Conservation (phyloP, 2,888 invertebrate genomes). For the Dynastes maya region DNA sequence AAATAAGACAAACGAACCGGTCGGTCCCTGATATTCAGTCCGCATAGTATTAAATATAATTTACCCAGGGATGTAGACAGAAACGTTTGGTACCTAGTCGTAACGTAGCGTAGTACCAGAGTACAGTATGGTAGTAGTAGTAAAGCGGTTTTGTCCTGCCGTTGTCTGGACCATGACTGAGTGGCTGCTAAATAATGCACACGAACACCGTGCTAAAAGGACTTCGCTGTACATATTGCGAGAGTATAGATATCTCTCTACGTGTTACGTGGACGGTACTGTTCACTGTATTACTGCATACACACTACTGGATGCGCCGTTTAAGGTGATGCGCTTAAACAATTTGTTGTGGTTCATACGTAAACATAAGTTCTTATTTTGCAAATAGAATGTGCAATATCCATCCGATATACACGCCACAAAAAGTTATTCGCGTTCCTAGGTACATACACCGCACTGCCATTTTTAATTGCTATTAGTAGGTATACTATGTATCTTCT, state of each 20-base stretch:
- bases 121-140: constrained; percentile 14
- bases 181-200: constrained; percentile 62
- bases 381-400: no score
- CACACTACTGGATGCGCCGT: neutral
- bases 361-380: no score
- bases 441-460: no score
- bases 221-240: constrained; percentile 37
- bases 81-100: neutral
- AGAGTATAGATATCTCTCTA: neutral
- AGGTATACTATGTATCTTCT: no score
- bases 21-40: neutral
- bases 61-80: constrained; percentile 51
- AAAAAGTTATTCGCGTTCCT: no score
- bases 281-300: neutral
- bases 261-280: constrained; percentile 1
- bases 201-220: constrained; percentile 57
- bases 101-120: no score
- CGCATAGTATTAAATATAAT: constrained; percentile 54
- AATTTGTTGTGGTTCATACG: no score
- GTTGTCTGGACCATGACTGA: constrained; percentile 61
- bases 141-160: constrained; percentile 59
- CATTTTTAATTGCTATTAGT: no score
- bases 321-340: no score
- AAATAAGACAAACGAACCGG: neutral
- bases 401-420: no score